phyloP scores from a whole-genome alignment of 1,140 invertebrate species.

The Pteromalus puparum region DNA sequence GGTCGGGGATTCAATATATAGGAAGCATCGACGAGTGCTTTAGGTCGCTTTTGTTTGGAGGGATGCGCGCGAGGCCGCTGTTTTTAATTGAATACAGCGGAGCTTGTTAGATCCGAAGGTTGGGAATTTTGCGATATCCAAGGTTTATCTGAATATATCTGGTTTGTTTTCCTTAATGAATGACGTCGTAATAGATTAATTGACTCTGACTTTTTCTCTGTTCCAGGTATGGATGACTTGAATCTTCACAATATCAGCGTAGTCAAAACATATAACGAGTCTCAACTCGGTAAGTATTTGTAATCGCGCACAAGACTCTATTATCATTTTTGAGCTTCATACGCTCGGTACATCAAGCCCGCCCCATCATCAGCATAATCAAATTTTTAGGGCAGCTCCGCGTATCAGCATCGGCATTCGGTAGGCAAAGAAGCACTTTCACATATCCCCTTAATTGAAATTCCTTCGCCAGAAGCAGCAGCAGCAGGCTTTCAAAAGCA shows the following conservation, averaged over 20 bases:
- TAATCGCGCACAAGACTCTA: no score
- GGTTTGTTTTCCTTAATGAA: neutral
- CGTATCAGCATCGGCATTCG: neutral
- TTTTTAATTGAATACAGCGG: conserved; percentile 7
- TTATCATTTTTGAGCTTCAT: no score
- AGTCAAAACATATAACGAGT: no score
- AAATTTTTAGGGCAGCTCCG: neutral
- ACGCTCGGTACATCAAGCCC: neutral
- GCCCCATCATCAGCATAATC: neutral
- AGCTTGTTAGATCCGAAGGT: neutral
- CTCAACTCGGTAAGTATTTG: no score
- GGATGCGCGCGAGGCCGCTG: neutral
- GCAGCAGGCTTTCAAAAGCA: neutral
- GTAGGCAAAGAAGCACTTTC: conserved; percentile 33
- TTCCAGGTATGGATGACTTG: neutral
- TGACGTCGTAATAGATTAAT: no score
- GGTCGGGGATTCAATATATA: neutral
- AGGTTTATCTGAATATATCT: neutral
- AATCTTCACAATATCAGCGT: neutral
- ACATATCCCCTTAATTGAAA: conserved; percentile 29
- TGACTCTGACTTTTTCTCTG: neutral
- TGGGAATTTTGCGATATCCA: neutral
- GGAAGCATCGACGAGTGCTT: neutral
- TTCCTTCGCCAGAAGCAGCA: neutral
- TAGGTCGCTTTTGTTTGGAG: neutral